A percentile compares a stretch with the other conserved stretches of the same genome.
phyloP scores from a whole-genome alignment of 2,888 invertebrate genomes.

The Sipunculus nudus region DNA sequence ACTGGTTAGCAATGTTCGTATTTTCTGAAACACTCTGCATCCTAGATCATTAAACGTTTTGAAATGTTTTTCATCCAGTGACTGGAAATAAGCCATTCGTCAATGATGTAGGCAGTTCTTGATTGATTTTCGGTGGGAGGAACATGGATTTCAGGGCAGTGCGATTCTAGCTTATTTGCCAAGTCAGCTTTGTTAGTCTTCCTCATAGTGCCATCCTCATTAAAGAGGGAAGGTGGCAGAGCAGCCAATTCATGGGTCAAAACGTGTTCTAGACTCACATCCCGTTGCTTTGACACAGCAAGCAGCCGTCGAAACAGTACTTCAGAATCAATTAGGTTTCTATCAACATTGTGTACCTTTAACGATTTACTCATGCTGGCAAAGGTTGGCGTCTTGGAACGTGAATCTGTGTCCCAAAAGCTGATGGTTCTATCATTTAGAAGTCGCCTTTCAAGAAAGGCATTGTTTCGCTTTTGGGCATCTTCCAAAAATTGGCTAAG shows the following conservation, averaged over 20 bases:
- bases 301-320: slow-evolving; percentile 18
- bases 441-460: too few relatives aligned
- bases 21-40: too few relatives aligned
- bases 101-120: slow-evolving; percentile 13
- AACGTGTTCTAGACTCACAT: slow-evolving; percentile 11
- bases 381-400: neutral
- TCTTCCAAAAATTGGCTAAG: neutral
- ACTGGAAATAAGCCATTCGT: too few relatives aligned
- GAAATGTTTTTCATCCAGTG: too few relatives aligned
- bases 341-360: slow-evolving; percentile 4
- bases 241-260: slow-evolving; percentile 17
- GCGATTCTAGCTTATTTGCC: slow-evolving; percentile 19
- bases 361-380: slow-evolving; percentile 13
- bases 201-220: slow-evolving; percentile 18
- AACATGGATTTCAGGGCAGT: slow-evolving; percentile 5
- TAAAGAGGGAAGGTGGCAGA: slow-evolving; percentile 12
- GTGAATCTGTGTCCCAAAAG: too few relatives aligned
- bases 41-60: too few relatives aligned
- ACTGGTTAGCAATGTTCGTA: too few relatives aligned
- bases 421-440: too few relatives aligned
- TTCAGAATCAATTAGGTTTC: slow-evolving; percentile 1
- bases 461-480: too few relatives aligned
- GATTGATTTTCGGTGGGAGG: neutral
- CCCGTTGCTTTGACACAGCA: slow-evolving; percentile 15
- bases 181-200: slow-evolving; percentile 19